phyloP scores from a whole-genome alignment of 2,888 invertebrate species.

The Blastobasis lacticolella region DNA sequence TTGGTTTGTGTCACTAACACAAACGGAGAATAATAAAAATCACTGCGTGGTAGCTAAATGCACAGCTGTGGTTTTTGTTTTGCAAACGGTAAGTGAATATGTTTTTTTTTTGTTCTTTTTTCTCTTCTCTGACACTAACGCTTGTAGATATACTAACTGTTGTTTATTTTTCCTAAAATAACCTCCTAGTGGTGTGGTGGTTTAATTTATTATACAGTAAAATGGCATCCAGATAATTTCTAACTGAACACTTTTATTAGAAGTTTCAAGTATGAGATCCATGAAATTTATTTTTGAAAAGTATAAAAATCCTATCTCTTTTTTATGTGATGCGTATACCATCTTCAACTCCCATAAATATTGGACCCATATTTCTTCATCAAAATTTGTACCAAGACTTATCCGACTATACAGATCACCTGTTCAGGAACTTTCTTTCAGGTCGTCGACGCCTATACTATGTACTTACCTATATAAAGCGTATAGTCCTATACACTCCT shows the following conservation, averaged over 20 bases:
- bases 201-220: slow-evolving; percentile 28
- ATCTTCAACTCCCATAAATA: slow-evolving; percentile 20
- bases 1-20: slow-evolving; percentile 45
- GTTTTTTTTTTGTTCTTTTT: slow-evolving; percentile 29
- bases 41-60: slow-evolving; percentile 20
- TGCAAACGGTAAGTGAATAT: slow-evolving; percentile 49
- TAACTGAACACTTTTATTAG: slow-evolving; percentile 21
- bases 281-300: slow-evolving; percentile 26
- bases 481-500: slow-evolving; percentile 5
- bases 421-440: slow-evolving; percentile 2
- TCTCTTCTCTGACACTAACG: slow-evolving; percentile 41
- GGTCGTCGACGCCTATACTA: slow-evolving; percentile 14
- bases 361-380: too few species aligned
- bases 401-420: too few species aligned
- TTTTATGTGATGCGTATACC: slow-evolving; percentile 47
- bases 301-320: slow-evolving; percentile 64
- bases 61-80: slow-evolving; percentile 17
- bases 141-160: slow-evolving; percentile 49
- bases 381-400: too few species aligned
- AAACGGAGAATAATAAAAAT: slow-evolving; percentile 12
- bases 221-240: slow-evolving; percentile 24
- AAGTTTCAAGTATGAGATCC: slow-evolving; percentile 14
- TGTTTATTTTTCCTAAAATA: slow-evolving; percentile 17
- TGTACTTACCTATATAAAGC: background rate
- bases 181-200: slow-evolving; percentile 68